phyloP scores from a whole-genome alignment of 2,888 invertebrate genomes.

The Cylindroiulus punctatus region DNA sequence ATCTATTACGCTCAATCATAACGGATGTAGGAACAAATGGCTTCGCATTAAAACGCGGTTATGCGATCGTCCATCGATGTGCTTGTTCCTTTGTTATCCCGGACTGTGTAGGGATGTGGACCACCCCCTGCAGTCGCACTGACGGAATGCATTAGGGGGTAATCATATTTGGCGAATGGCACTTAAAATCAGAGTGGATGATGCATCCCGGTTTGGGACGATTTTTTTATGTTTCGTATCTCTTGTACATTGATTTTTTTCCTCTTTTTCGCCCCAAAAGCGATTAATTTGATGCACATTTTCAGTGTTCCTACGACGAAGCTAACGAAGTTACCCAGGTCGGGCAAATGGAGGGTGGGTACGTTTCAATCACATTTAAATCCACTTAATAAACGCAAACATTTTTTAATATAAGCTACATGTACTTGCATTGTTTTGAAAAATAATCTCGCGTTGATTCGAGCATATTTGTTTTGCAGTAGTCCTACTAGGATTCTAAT shows the following conservation, averaged over 20 bases:
- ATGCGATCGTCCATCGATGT: background rate
- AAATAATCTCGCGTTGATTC: too few species aligned
- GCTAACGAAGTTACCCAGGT: background rate
- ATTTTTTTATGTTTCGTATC: background rate
- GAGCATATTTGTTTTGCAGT: too few species aligned
- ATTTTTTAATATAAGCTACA: too few species aligned
- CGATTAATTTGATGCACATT: background rate
- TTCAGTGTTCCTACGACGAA: background rate
- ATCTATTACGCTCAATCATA: slow-evolving; percentile 27
- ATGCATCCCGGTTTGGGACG: slow-evolving; percentile 12
- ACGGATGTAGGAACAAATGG: slow-evolving; percentile 24
- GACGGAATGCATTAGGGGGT: slow-evolving; percentile 37
- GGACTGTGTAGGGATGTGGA: background rate
- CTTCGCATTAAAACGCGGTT: slow-evolving; percentile 2
- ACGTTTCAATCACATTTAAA: background rate
- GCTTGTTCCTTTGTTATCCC: background rate
- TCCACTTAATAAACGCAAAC: background rate
- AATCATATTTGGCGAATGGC: background rate
- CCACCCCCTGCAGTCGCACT: background rate
- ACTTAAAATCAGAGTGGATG: slow-evolving; percentile 16
- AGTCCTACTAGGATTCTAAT: too few species aligned
- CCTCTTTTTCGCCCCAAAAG: background rate
- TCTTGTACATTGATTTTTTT: background rate
- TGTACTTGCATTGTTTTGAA: too few species aligned
- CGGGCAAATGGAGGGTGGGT: background rate